phyloP scores from a whole-genome alignment of 1,140 invertebrate species.

The Saccostrea echinata region DNA sequence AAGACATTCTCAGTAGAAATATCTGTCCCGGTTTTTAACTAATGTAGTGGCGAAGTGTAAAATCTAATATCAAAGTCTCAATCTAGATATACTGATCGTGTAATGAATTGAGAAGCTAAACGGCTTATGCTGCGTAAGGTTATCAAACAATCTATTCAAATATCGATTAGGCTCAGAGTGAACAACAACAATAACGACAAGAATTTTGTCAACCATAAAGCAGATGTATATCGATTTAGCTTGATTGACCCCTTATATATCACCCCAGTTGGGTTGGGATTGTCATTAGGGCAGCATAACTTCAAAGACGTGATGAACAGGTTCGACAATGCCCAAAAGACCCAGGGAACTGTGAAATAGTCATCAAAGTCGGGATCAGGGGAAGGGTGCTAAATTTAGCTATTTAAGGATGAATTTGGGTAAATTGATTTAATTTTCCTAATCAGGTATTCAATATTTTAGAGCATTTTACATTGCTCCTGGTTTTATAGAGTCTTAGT shows the following conservation, averaged over 20 bases:
- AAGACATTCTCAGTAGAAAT: not conserved
- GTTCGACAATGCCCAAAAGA: not conserved
- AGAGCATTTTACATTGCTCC: not conserved
- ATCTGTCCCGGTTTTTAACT: not conserved
- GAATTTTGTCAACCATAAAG: slow-evolving; percentile 7
- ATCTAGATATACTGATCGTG: slow-evolving; percentile 24
- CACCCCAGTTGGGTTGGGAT: not conserved
- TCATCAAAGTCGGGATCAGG: not conserved
- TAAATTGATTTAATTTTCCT: slow-evolving; percentile 5
- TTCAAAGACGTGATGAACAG: slow-evolving; percentile 14
- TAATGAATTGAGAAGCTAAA: slow-evolving; percentile 9
- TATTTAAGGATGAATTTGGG: not conserved
- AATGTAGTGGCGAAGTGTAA: slow-evolving; percentile 24
- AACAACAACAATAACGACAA: not conserved
- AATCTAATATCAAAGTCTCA: slow-evolving; percentile 1
- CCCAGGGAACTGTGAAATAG: not conserved
- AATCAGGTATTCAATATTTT: not conserved
- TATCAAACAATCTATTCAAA: not conserved
- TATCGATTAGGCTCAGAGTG: slow-evolving; percentile 8
- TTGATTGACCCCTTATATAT: not conserved
- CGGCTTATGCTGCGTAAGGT: not conserved
- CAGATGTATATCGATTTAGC: not conserved
- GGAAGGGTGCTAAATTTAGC: not conserved
- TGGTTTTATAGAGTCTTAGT: not conserved
- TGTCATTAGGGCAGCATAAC: not conserved